Percentiles rank a stretch among this genome's conserved stretches.
phyloP scores from a whole-genome alignment of 2,888 invertebrate species.

The Yponomeuta cagnagella region DNA sequence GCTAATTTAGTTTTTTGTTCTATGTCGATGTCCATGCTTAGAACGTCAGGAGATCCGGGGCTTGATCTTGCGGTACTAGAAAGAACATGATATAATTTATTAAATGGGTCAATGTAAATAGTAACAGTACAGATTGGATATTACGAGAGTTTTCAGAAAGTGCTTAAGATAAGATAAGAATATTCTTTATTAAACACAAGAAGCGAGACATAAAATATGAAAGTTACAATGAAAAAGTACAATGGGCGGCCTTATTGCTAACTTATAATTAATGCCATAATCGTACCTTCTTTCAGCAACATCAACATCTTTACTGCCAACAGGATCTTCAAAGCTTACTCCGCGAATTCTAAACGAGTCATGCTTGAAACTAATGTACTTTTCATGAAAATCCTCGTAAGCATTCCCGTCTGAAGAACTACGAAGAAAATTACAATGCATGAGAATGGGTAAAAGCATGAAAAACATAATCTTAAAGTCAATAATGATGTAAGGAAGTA shows the following conservation, averaged over 20 bases:
- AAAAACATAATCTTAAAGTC: slow-evolving; percentile 26
- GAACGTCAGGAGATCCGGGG: slow-evolving; percentile 77
- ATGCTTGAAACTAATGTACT: slow-evolving; percentile 82
- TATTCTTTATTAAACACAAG: too few species aligned
- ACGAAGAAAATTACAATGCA: slow-evolving; percentile 64
- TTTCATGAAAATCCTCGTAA: slow-evolving; percentile 88
- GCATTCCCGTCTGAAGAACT: slow-evolving; percentile 75
- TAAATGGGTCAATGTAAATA: neutral
- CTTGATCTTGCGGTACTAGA: slow-evolving; percentile 77
- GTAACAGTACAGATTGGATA: neutral
- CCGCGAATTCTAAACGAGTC: slow-evolving; percentile 85
- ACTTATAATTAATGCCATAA: neutral
- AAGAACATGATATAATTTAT: neutral
- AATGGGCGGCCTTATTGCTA: too few species aligned
- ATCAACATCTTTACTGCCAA: slow-evolving; percentile 33
- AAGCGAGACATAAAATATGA: too few species aligned
- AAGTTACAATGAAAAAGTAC: too few species aligned
- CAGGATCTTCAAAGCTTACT: slow-evolving; percentile 81
- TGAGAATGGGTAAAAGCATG: slow-evolving; percentile 55
- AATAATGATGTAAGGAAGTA: neutral
- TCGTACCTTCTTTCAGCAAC: slow-evolving; percentile 47
- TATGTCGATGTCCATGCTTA: slow-evolving; percentile 35
- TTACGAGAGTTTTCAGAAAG: neutral
- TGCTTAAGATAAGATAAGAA: too few species aligned
- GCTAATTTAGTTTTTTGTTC: slow-evolving; percentile 49